phyloP scores from a whole-genome alignment of 2,797 vertebrate species.

The Thripadectes ignobilis region DNA sequence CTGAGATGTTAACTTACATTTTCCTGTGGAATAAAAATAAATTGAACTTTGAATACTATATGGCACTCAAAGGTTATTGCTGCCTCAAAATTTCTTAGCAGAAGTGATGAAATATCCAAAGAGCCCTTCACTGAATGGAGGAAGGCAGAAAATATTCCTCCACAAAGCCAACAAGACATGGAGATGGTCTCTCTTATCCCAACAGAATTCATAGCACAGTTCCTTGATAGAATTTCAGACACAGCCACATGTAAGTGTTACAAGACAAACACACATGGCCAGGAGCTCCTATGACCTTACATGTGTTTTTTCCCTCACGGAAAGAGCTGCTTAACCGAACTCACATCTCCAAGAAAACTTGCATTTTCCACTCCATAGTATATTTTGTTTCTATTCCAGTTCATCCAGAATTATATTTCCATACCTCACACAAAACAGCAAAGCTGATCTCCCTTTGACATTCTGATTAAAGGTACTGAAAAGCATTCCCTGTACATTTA shows the following conservation, averaged over 20 bases:
- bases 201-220: background rate
- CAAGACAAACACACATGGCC: background rate
- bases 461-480: constrained; percentile 44
- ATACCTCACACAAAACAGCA: background rate
- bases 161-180: background rate
- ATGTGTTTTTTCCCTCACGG: background rate
- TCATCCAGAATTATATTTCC: constrained; percentile 5
- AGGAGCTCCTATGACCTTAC: background rate
- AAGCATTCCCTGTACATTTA: constrained; percentile 22
- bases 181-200: background rate
- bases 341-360: background rate
- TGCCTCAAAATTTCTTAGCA: background rate
- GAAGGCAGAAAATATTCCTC: background rate
- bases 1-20: background rate
- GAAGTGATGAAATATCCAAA: background rate
- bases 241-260: background rate
- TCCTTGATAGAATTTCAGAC: background rate
- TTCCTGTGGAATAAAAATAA: background rate
- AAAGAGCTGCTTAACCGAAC: background rate
- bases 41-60: background rate
- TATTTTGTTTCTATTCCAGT: constrained; percentile 41
- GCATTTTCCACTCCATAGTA: background rate
- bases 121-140: fast-evolving
- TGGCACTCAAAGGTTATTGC: background rate
- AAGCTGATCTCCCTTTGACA: constrained; percentile 41